Evolutionary conservation across 2,888 invertebrate species (phyloP), one percentile per base, ranked within the genome.

Genomic region (Arge pagana): DNA sequence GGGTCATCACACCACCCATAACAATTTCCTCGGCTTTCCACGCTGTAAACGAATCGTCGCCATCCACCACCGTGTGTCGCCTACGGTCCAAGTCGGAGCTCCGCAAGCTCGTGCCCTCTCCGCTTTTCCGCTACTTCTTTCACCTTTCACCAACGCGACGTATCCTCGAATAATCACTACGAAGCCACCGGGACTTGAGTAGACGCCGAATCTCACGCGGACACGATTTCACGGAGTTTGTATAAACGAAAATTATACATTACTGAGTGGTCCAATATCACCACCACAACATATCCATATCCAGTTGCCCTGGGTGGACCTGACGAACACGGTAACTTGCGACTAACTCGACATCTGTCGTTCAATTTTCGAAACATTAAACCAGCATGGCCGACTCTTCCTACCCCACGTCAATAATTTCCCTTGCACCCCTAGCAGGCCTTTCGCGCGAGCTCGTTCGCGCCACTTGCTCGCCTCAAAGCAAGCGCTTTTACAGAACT

Each of bases 291-390:
- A 7, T 10, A 8, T 7, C n/a, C 28, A 10, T 10, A 10, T 10
- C n/a, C 7, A 7, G 7, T 10, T 10, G 28, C 28, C 7, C 28
- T 28, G 7, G 49, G n/a, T 23, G 11, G 26, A 26, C 30, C 11
- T 62, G 18, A 59, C 56, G 62, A 66, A 68, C 70, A 65, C 70
- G 67, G 70, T 66, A 64, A 66, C 64, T 52, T 56, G 56, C 66
- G 64, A 63, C 52, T 54, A 60, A 53, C 40, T 58, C 68, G 67
- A 64, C 71, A 70, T 66, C 71, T 70, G 61, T 50, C 66, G 65
- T 55, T 49, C 53, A 51, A 58, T 15, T 39, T 54, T 43, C 36
- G 42, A 54, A 57, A 58, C 53, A 53, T 48, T 54, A 61, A 37
- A 52, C 57, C 62, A 64, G 56, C 65, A 67, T 68, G 66, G 64